Conservation (phyloP, 2,797 vertebrate species). For the Notolabrus celidotus region DNA sequence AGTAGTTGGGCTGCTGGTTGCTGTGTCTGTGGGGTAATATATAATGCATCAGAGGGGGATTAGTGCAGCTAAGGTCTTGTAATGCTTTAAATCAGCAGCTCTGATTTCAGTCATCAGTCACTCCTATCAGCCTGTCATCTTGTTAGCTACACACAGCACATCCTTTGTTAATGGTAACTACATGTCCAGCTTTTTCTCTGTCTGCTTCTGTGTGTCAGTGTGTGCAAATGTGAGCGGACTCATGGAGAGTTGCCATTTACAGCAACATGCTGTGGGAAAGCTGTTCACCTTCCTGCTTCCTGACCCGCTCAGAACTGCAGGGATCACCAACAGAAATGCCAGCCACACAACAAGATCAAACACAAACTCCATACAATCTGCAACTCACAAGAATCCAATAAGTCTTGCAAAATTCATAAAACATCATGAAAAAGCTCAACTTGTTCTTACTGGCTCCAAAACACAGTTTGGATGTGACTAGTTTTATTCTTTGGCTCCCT, state of each 20-base stretch:
- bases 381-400: neutral
- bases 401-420: neutral
- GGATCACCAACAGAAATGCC: conserved; percentile 44
- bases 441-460: neutral
- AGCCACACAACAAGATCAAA: conserved; percentile 23
- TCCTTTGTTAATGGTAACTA: neutral
- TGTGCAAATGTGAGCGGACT: conserved; percentile 3
- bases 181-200: neutral
- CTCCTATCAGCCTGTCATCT: conserved; percentile 19
- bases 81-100: conserved; percentile 39
- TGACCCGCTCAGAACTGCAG: conserved; percentile 42
- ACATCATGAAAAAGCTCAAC: neutral
- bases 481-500: conserved; percentile 58
- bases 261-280: conserved; percentile 31
- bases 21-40: conserved; percentile 44
- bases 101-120: conserved; percentile 43
- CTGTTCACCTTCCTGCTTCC: conserved; percentile 35
- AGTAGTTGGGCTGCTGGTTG: neutral
- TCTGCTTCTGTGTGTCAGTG: neutral
- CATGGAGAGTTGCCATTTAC: conserved; percentile 47
- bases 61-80: conserved; percentile 30
- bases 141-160: conserved; percentile 3
- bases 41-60: conserved; percentile 52
- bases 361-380: conserved; percentile 3
- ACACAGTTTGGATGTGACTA: conserved; percentile 11